Evolutionary conservation across 2,113 vertebrate species (phyloP).

Genomic region (Channa argus): DNA sequence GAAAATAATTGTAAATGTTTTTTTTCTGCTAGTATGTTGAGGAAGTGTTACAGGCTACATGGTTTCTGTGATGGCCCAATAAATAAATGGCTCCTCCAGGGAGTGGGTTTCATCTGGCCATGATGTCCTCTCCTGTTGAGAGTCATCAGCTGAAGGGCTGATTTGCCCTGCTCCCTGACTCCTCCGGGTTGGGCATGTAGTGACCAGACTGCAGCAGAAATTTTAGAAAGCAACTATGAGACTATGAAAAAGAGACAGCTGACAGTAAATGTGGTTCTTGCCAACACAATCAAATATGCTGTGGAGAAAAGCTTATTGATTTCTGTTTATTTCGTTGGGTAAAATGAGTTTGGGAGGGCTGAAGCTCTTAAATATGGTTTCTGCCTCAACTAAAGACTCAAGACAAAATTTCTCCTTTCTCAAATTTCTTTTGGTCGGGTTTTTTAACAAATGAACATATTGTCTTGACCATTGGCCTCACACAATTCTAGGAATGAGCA

Average conservation of each 20-base stretch:
- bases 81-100: slow-evolving; percentile 33
- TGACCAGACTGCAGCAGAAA: slow-evolving; percentile 57
- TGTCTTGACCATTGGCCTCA: neutral
- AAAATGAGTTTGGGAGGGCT: neutral
- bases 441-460: too few species aligned
- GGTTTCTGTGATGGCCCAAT: slow-evolving; percentile 10
- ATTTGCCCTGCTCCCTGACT: slow-evolving; percentile 67
- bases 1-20: slow-evolving; percentile 6
- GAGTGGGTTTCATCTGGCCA: slow-evolving; percentile 57
- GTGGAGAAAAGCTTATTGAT: slow-evolving; percentile 29
- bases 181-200: slow-evolving; percentile 43
- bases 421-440: neutral
- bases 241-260: slow-evolving; percentile 17
- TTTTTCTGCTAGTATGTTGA: slow-evolving; percentile 1
- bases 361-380: neutral
- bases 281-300: slow-evolving; percentile 43
- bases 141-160: slow-evolving; percentile 66
- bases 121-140: slow-evolving; percentile 55
- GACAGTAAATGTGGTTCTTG: slow-evolving; percentile 37
- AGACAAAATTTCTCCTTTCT: neutral
- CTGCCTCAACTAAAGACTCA: neutral
- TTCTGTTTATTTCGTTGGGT: slow-evolving; percentile 17
- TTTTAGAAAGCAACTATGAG: slow-evolving; percentile 33
- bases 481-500: neutral
- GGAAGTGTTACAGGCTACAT: slow-evolving; percentile 8